Evolutionary conservation across 1,140 invertebrate species (phyloP).

Genomic region (Lasaia peninsularis): DNA sequence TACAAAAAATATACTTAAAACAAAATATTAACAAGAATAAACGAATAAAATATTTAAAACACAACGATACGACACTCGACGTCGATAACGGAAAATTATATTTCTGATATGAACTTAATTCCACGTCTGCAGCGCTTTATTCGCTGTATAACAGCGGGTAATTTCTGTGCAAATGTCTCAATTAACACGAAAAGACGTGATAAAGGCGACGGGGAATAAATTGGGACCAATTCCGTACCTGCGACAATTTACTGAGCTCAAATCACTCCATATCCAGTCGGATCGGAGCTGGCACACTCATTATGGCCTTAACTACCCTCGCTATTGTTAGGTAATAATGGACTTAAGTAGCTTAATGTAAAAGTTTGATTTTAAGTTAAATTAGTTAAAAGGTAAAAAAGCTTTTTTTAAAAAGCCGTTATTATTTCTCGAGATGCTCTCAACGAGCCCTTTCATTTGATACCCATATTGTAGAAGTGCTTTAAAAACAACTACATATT

Average conservation of each 20-base stretch:
- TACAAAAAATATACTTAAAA: too few species aligned
- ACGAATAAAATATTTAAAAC: too few species aligned
- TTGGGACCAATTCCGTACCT: slow-evolving; percentile 52
- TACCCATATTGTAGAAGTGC: too few species aligned
- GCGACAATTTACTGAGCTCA: slow-evolving; percentile 55
- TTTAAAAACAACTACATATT: too few species aligned
- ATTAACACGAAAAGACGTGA: slow-evolving; percentile 65
- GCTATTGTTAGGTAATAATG: background rate
- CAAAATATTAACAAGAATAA: too few species aligned
- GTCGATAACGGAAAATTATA: background rate
- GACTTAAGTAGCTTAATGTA: background rate
- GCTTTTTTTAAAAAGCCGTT: background rate
- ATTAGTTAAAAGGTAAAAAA: too few species aligned
- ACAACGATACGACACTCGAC: too few species aligned
- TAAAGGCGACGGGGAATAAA: slow-evolving; percentile 62
- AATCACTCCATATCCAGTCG: slow-evolving; percentile 43
- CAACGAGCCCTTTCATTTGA: too few species aligned
- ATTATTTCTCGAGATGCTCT: too few species aligned
- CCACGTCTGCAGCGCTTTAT: slow-evolving; percentile 35
- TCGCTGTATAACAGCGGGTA: slow-evolving; percentile 38
- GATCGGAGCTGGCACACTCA: slow-evolving; percentile 29
- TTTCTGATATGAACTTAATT: slow-evolving; percentile 25
- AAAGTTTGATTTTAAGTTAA: too few species aligned
- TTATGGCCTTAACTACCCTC: slow-evolving; percentile 23
- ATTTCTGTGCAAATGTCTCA: slow-evolving; percentile 69